Evolutionary conservation across 2,113 vertebrate species (phyloP).

Genomic region (Grallaria varia): DNA sequence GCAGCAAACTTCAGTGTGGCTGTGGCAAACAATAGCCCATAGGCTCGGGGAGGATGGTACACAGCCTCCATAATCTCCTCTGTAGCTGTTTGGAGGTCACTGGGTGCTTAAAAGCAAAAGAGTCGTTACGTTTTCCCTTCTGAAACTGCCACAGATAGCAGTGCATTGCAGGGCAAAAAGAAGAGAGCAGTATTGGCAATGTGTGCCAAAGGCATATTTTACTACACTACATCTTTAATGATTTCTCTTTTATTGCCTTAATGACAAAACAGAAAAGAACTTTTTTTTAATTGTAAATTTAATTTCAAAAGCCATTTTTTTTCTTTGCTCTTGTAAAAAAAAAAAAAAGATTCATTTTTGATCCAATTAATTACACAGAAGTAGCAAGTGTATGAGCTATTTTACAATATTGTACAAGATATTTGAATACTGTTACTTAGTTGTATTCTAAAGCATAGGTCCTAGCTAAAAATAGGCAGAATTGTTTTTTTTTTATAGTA

Average conservation of each 20-base stretch:
- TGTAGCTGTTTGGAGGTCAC: background rate
- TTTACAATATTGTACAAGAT: background rate
- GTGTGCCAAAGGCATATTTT: background rate
- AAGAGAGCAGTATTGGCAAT: background rate
- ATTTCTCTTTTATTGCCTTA: background rate
- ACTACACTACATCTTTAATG: background rate
- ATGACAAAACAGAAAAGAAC: background rate
- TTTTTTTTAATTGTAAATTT: background rate
- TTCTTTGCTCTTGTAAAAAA: background rate
- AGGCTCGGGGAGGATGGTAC: background rate
- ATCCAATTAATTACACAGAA: background rate
- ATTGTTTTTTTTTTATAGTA: background rate
- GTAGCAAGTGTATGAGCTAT: background rate
- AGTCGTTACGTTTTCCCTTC: background rate
- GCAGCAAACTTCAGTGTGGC: background rate
- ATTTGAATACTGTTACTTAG: background rate
- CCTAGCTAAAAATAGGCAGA: background rate
- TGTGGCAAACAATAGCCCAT: background rate
- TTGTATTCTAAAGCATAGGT: background rate
- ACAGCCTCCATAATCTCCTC: background rate
- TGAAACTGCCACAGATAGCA: background rate
- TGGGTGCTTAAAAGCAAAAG: background rate
- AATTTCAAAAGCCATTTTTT: background rate
- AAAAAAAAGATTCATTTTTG: rapidly evolving
- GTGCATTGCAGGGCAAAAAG: background rate